Evolutionary conservation across 1,140 invertebrate species (phyloP).

Genomic region (Macrobrachium nipponense): DNA sequence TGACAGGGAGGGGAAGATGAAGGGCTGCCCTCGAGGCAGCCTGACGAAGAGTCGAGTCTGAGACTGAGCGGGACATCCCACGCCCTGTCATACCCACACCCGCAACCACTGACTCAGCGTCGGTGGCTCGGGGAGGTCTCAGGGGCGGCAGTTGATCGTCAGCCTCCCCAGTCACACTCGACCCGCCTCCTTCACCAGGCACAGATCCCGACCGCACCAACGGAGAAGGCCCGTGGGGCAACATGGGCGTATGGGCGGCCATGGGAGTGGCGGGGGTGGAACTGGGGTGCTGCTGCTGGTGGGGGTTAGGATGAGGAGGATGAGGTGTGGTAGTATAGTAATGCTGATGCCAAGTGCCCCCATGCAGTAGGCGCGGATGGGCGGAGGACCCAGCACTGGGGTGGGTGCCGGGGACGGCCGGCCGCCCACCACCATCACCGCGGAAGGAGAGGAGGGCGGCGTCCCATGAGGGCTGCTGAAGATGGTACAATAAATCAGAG

Average conservation of each 20-base stretch:
- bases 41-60: constrained; percentile 68
- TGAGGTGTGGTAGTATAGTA: constrained; percentile 29
- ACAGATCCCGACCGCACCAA: constrained; percentile 59
- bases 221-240: constrained; percentile 61
- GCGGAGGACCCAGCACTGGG: constrained; percentile 56
- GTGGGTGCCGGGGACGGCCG: constrained; percentile 53
- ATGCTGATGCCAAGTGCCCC: constrained; percentile 54
- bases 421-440: constrained; percentile 57
- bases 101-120: constrained; percentile 38
- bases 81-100: constrained; percentile 50
- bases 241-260: constrained; percentile 54
- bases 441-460: constrained; percentile 23
- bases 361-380: constrained; percentile 59
- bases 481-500: too few relatives aligned
- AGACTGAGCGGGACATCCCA: constrained; percentile 68
- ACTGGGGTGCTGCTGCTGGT: constrained; percentile 38
- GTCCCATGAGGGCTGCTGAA: constrained; percentile 34
- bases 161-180: constrained; percentile 48
- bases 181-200: constrained; percentile 56
- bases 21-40: constrained; percentile 68
- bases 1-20: constrained; percentile 68
- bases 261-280: constrained; percentile 62
- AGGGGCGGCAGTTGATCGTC: constrained; percentile 60
- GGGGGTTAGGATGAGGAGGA: constrained; percentile 30
- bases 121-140: constrained; percentile 46